These are phyloP conservation scores for Chionomys nivalis DNA, from an alignment of 2,113 vertebrate genomes.

Conservation along the genomic window DNA sequence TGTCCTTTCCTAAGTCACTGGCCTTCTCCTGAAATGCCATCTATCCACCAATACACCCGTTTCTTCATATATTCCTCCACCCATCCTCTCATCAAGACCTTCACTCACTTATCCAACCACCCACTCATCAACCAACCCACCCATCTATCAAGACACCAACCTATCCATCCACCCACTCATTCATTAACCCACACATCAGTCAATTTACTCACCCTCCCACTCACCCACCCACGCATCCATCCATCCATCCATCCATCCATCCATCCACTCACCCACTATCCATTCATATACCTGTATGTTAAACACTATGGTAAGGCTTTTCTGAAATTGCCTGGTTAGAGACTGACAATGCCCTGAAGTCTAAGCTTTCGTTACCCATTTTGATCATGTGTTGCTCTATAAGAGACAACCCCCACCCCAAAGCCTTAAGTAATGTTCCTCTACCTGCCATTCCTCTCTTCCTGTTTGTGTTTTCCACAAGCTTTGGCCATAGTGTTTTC, in stretches of 20 bases:
- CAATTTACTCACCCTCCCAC: fast-evolving
- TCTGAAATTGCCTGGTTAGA: not conserved
- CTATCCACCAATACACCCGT: too few relatives aligned
- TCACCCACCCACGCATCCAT: not conserved
- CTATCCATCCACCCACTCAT: not conserved
- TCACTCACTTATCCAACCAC: not conserved
- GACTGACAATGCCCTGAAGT: not conserved
- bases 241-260: not conserved
- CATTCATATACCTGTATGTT: too few relatives aligned
- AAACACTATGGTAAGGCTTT: not conserved
- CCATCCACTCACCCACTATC: not conserved
- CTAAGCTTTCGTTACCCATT: not conserved
- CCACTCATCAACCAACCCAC: not conserved
- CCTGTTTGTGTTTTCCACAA: not conserved
- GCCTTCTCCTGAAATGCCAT: not conserved
- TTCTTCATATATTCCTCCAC: too few relatives aligned
- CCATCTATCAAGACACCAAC: not conserved
- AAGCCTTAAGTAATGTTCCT: too few relatives aligned
- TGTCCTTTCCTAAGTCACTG: not conserved
- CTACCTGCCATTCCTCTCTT: not conserved
- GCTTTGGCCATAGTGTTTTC: not conserved
- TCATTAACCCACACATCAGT: not conserved
- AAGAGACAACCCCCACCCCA: not conserved
- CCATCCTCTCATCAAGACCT: not conserved
- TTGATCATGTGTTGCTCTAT: not conserved